Base-by-base conservation (phyloP, 92 coral and sea anemone species). In the Porites lobata region DNA sequence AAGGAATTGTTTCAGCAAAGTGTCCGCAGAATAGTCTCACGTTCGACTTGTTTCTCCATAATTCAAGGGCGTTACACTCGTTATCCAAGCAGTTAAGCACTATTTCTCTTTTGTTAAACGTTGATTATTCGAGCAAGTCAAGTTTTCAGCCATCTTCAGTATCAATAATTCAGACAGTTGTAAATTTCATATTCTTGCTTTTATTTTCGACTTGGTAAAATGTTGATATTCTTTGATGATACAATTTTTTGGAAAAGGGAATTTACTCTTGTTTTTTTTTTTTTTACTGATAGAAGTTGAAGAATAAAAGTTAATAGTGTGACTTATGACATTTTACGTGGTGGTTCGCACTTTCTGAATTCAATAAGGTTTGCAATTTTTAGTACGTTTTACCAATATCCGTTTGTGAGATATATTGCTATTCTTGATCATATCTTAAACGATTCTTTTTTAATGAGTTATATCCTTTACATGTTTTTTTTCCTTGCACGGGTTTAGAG, bases 331-430 rank as follows among this genome's bases (percentile, higher is more conserved):
- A 38, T 38, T 38, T 4, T 38, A 38, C 47, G 22, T 58, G 65
- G 88, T 15, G 8, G 50, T 20, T 32, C 73, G 77, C 93, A 72
- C 93, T 82, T 90, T 72, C 78, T 72, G 69, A 58, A 82, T 83
- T 68, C 62, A 19, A 56, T 69, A 32, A 20, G 13, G 3, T 24
- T 68, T 24, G 11, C 11, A 11, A 26, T 15, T 32, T 32, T 32
- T 14, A 15, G 50, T 8, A 32, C 38, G 13, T 11, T 70, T 10
- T 11, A 70, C 43, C 53, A 53, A 70, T 70, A 69, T 4, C 17
- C 20, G 75, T 9, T 4, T 10, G 15, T 21, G 26, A 8, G 61
- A 20, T 17, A 62, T 15, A 2, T 62, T 62, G n/a, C 20, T 62
- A 62, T 17, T 17, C 9, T 15, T 8, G 15, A 7, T 15, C 20